Conservation (phyloP, 2,113 vertebrate genomes). For the Anas platyrhynchos region DNA sequence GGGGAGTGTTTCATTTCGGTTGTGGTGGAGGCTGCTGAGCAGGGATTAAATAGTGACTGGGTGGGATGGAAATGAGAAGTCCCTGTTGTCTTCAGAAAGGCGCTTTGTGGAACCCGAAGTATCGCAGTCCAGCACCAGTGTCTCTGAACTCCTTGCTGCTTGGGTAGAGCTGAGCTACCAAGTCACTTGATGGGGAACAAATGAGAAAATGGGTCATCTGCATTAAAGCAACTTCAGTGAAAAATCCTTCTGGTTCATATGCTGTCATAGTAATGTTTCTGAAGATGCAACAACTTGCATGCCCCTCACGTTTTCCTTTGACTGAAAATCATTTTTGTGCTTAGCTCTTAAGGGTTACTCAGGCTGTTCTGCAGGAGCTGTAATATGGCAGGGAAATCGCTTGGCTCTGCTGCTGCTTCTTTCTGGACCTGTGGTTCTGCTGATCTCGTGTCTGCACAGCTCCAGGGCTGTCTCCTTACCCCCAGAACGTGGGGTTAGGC, state of each 20-base stretch:
- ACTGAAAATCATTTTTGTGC: too few species aligned
- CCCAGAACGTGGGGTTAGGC: fast-evolving
- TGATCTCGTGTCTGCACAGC: not conserved
- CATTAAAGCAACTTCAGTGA: not conserved
- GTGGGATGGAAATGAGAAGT: not conserved
- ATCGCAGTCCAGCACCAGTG: fast-evolving
- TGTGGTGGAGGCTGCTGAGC: not conserved
- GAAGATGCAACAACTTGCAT: too few species aligned
- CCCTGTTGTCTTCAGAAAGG: not conserved
- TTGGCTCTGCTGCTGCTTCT: not conserved
- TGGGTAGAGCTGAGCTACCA: not conserved
- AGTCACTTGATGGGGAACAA: not conserved
- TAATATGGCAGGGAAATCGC: not conserved
- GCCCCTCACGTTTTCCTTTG: too few species aligned
- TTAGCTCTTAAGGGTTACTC: not conserved
- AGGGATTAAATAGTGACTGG: not conserved
- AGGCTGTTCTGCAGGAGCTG: not conserved
- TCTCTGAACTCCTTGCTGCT: not conserved
- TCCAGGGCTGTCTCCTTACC: not conserved
- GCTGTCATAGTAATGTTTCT: not conserved
- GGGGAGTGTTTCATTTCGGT: not conserved
- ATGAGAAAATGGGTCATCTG: too few species aligned
- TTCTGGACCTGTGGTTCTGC: not conserved
- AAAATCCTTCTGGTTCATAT: not conserved
- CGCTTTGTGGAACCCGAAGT: not conserved